phyloP scores from a whole-genome alignment of 1,140 invertebrate genomes.

The Odontomachus brunneus region DNA sequence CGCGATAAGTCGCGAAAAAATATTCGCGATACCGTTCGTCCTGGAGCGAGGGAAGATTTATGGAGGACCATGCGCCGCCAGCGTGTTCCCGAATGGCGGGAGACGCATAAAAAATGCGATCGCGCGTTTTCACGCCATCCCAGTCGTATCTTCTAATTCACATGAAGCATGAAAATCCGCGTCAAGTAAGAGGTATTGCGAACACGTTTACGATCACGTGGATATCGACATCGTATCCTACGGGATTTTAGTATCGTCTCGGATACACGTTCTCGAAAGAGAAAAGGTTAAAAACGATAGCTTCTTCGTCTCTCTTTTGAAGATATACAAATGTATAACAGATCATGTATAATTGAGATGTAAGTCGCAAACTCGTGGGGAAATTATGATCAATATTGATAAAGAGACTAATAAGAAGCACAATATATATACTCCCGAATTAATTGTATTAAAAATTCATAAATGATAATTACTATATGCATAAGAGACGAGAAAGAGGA shows the following conservation, averaged over 20 bases:
- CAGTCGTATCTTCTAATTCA: constrained; percentile 41
- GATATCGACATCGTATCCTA: constrained; percentile 1
- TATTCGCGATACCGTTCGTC: constrained; percentile 4
- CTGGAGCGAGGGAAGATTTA: constrained; percentile 29
- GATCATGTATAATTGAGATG: neutral
- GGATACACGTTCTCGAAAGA: neutral
- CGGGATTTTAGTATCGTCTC: neutral
- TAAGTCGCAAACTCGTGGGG: no score
- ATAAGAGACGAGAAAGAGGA: neutral
- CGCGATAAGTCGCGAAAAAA: constrained; percentile 41
- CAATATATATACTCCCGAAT: neutral
- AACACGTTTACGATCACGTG: constrained; percentile 2
- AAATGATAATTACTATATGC: neutral
- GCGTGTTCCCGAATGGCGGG: neutral
- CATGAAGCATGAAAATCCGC: constrained; percentile 20
- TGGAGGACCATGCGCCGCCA: constrained; percentile 22
- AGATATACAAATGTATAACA: no score
- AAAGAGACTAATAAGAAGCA: neutral
- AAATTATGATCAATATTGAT: neutral
- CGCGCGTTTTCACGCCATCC: constrained; percentile 16
- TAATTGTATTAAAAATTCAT: neutral
- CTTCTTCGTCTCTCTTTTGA: no score
- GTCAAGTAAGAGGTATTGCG: neutral
- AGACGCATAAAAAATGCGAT: constrained; percentile 42
- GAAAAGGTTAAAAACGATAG: neutral